Conservation (phyloP, 2,888 invertebrate species). For the Phengaris alcon region DNA sequence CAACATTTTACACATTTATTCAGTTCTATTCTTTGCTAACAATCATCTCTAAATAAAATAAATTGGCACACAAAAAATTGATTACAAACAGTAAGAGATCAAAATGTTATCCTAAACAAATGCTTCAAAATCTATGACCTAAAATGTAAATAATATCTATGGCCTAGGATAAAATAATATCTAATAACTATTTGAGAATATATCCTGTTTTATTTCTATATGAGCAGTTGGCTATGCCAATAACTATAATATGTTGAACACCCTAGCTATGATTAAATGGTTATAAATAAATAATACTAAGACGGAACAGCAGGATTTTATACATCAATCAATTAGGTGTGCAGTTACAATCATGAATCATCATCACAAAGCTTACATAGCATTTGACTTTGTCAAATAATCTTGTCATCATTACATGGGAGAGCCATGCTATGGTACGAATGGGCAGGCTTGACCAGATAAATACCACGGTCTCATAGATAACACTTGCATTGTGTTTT, state of each 20-base stretch:
- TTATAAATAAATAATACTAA: not conserved
- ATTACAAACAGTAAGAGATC: slow-evolving; percentile 31
- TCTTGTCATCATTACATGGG: too few species aligned
- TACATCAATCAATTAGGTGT: too few species aligned
- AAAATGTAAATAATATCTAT: slow-evolving; percentile 10
- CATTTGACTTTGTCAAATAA: too few species aligned
- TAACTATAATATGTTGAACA: slow-evolving; percentile 2
- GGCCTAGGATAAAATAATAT: slow-evolving; percentile 6
- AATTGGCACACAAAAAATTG: slow-evolving; percentile 54
- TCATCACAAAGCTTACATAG: too few species aligned
- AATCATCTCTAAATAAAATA: slow-evolving; percentile 34
- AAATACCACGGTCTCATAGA: too few species aligned
- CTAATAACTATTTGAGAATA: not conserved
- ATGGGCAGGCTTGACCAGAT: too few species aligned
- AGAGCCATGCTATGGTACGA: too few species aligned
- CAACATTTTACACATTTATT: slow-evolving; percentile 56
- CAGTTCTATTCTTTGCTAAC: slow-evolving; percentile 31
- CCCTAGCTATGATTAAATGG: not conserved
- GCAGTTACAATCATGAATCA: too few species aligned
- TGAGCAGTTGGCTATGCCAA: slow-evolving; percentile 16
- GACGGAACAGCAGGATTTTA: not conserved
- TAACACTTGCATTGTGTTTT: too few species aligned
- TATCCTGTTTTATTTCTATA: not conserved
- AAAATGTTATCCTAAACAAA: slow-evolving; percentile 29
- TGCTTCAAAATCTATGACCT: slow-evolving; percentile 18